Conservation (phyloP, 2,888 invertebrate genomes). For the Acrobasis repandana region DNA sequence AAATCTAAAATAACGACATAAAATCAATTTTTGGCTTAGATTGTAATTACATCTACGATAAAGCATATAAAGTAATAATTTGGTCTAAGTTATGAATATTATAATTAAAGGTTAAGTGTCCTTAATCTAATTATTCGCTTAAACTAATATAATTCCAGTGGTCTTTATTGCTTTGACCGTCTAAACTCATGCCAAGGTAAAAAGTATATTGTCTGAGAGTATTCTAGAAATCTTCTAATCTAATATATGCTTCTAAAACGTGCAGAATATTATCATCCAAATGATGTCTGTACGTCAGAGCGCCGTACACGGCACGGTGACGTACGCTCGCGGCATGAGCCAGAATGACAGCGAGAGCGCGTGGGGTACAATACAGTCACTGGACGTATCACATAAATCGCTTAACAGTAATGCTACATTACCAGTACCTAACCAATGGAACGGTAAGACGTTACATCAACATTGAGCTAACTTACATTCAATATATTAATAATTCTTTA, state of each 20-base stretch:
- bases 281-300: neutral
- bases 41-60: conserved; percentile 79
- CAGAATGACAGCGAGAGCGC: conserved; percentile 27
- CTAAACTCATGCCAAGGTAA: conserved; percentile 45
- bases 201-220: conserved; percentile 22
- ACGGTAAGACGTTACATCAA: conserved; percentile 77
- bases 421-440: conserved; percentile 80
- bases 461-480: conserved; percentile 81
- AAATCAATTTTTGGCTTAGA: conserved; percentile 83
- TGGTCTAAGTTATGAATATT: conserved; percentile 81
- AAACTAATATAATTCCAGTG: conserved; percentile 69
- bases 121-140: conserved; percentile 79
- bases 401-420: conserved; percentile 71
- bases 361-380: conserved; percentile 48
- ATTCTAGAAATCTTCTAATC: conserved; percentile 7
- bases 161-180: conserved; percentile 44
- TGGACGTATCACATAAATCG: conserved; percentile 79
- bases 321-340: conserved; percentile 39
- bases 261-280: conserved; percentile 9
- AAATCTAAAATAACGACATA: conserved; percentile 71
- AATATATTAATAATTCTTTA: conserved; percentile 77
- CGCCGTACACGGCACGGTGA: neutral
- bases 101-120: conserved; percentile 75
- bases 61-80: conserved; percentile 81
- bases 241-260: conserved; percentile 18